Conservation (phyloP, 2,888 invertebrate genomes). For the Caenorhabditis macrosperma region DNA sequence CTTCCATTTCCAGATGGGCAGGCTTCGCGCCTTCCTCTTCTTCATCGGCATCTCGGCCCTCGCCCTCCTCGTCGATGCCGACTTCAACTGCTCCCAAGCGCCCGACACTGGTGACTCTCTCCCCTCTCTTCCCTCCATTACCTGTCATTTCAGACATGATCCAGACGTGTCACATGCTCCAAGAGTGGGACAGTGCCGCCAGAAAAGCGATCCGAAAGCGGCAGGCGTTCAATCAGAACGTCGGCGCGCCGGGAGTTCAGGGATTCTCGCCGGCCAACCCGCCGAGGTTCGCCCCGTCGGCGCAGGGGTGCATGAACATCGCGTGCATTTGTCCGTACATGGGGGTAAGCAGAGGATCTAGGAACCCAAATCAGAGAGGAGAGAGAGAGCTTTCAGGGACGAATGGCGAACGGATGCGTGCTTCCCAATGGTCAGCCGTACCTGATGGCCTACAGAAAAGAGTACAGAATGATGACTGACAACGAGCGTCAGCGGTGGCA, state of each 20-base stretch:
- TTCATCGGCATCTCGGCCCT: slow-evolving; percentile 12
- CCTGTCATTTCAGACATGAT: slow-evolving; percentile 60
- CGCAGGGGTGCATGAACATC: slow-evolving; percentile 76
- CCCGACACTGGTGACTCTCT: slow-evolving; percentile 39
- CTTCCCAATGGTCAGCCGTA: slow-evolving; percentile 71
- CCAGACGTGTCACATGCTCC: slow-evolving; percentile 70
- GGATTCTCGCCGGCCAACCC: slow-evolving; percentile 74
- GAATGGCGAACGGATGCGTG: slow-evolving; percentile 69
- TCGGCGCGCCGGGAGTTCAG: slow-evolving; percentile 66
- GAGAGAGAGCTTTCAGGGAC: slow-evolving; percentile 62
- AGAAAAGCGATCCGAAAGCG: slow-evolving; percentile 68
- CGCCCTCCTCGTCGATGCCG: slow-evolving; percentile 14
- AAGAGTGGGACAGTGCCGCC: slow-evolving; percentile 69
- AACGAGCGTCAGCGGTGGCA: slow-evolving; percentile 73
- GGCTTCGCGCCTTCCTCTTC: slow-evolving; percentile 47
- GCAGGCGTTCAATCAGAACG: slow-evolving; percentile 64
- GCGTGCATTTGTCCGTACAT: slow-evolving; percentile 76
- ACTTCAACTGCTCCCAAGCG: slow-evolving; percentile 53
- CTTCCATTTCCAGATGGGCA: slow-evolving; percentile 53
- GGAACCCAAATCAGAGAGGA: too few relatives aligned
- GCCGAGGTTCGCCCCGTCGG: slow-evolving; percentile 70
- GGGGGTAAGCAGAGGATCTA: slow-evolving; percentile 67
- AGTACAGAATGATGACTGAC: slow-evolving; percentile 76
- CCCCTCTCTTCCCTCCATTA: neutral
- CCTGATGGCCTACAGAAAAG: slow-evolving; percentile 72